phyloP scores from a whole-genome alignment of 2,888 invertebrate genomes.

The Pyrrhosoma nymphula region DNA sequence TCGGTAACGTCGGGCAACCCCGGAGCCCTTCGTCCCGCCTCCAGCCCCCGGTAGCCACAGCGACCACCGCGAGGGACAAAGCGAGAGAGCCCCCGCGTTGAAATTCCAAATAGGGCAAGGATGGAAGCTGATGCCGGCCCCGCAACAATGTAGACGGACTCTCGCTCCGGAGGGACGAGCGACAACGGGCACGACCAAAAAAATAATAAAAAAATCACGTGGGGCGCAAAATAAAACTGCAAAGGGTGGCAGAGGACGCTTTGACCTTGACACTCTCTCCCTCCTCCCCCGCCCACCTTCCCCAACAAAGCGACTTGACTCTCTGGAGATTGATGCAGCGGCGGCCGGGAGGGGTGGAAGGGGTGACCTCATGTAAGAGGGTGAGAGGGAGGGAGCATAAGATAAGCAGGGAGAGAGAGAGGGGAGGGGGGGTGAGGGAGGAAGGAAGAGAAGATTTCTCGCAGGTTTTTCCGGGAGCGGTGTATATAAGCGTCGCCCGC shows the following conservation, averaged over 20 bases:
- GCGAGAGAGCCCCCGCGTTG: neutral
- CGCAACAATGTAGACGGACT: neutral
- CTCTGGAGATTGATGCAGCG: neutral
- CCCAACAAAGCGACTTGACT: neutral
- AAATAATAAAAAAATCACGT: neutral
- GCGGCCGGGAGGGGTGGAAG: neutral
- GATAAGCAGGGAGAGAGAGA: neutral
- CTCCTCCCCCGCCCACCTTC: neutral
- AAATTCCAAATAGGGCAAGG: neutral
- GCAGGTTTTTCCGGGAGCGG: neutral
- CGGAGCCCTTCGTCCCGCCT: too few species aligned
- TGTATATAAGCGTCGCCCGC: neutral
- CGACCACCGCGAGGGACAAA: too few species aligned
- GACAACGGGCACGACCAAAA: neutral
- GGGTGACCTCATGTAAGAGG: neutral
- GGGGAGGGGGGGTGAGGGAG: neutral
- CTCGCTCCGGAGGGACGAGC: too few species aligned
- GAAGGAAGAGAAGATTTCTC: neutral
- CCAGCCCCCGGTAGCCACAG: too few species aligned
- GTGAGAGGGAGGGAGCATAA: neutral
- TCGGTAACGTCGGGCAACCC: too few species aligned
- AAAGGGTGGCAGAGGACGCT: neutral
- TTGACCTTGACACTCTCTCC: conserved; percentile 12
- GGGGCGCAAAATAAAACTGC: neutral
- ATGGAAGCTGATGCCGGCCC: neutral